Conservation (phyloP, 2,113 vertebrate genomes). For the Tenrec ecaudatus region DNA sequence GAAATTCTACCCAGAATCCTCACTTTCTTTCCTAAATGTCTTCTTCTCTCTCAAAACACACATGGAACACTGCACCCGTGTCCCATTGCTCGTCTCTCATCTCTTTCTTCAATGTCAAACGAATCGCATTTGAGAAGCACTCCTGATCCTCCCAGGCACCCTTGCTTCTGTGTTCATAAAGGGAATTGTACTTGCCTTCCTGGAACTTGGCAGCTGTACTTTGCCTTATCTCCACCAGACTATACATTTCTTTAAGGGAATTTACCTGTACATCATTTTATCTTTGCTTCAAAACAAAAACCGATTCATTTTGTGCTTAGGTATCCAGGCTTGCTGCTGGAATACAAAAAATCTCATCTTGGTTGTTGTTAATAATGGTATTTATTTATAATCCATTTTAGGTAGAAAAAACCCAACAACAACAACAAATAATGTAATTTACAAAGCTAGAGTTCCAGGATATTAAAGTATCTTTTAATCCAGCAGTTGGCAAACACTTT, state of each 20-base stretch:
- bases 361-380: background rate
- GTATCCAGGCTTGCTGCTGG: background rate
- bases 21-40: background rate
- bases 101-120: background rate
- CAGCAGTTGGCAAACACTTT: background rate
- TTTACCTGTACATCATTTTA: background rate
- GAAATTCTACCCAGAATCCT: background rate
- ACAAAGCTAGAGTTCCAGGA: background rate
- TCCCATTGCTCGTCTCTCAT: background rate
- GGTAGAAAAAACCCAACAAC: background rate
- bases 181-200: background rate
- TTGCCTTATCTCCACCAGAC: background rate
- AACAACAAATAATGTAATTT: background rate
- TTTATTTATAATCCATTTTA: background rate
- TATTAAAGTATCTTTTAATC: background rate
- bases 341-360: background rate
- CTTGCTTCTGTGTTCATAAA: background rate
- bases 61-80: background rate
- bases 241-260: background rate
- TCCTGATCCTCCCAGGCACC: background rate
- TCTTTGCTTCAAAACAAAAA: background rate
- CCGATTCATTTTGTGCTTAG: background rate
- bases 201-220: background rate
- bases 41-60: background rate
- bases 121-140: background rate